A percentile compares a stretch with the other conserved stretches of the same genome.
phyloP scores from a whole-genome alignment of 2,888 invertebrate species.

The Trissonchulus sp. region DNA sequence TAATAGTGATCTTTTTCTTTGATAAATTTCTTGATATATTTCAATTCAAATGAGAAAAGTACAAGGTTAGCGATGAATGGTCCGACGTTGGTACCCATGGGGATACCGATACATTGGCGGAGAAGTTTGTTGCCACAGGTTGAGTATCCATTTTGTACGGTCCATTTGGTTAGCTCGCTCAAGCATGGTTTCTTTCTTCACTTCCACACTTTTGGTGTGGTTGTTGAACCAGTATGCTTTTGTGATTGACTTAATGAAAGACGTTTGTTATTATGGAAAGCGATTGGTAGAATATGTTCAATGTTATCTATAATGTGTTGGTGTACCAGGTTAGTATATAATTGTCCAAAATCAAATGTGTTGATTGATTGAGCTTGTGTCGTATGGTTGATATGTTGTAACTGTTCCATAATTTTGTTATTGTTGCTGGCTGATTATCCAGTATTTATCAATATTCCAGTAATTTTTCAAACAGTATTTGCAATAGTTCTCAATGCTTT shows the following conservation, averaged over 20 bases:
- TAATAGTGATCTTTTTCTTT: neutral
- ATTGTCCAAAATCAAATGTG: neutral
- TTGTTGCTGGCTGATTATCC: too few relatives aligned
- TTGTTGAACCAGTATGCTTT: too few relatives aligned
- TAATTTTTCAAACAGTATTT: neutral
- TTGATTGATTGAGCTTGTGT: neutral
- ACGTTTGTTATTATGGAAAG: too few relatives aligned
- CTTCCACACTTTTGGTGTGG: too few relatives aligned
- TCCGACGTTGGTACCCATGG: slow-evolving; percentile 12
- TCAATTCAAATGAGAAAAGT: neutral
- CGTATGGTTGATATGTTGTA: neutral
- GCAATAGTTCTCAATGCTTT: neutral
- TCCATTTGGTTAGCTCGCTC: too few relatives aligned
- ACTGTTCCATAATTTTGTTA: neutral
- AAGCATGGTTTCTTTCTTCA: too few relatives aligned
- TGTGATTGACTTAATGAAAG: too few relatives aligned
- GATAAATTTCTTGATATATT: neutral
- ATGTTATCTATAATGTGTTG: too few relatives aligned
- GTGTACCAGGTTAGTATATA: too few relatives aligned
- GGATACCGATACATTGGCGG: neutral
- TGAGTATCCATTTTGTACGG: too few relatives aligned
- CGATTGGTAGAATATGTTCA: too few relatives aligned
- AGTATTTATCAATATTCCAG: neutral
- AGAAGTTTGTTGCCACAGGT: too few relatives aligned
- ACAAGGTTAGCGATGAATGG: neutral